Evolutionary conservation across 2,797 vertebrate genomes (phyloP).

Genomic region (Pogonophryne albipinna): DNA sequence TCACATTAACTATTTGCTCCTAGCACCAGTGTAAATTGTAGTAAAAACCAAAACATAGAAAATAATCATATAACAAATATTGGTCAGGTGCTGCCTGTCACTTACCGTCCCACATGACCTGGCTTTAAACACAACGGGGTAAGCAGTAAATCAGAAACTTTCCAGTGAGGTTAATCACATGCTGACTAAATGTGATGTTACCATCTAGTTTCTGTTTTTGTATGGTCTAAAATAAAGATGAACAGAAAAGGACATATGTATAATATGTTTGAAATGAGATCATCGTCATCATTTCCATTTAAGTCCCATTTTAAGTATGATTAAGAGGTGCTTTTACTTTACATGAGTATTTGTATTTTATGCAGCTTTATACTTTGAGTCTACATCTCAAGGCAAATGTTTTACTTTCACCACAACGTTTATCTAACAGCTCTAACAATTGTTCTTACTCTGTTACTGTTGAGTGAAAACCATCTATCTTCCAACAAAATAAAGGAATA

Average conservation of each 20-base stretch:
- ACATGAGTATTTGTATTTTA: too few relatives aligned
- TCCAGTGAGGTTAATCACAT: slow-evolving; percentile 16
- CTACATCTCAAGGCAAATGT: too few relatives aligned
- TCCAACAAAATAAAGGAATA: not conserved
- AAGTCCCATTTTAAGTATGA: not conserved
- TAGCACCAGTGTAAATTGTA: not conserved
- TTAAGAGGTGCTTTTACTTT: not conserved
- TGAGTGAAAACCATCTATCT: not conserved
- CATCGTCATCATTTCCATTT: too few relatives aligned
- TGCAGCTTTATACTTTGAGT: too few relatives aligned
- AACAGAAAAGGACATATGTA: slow-evolving; percentile 1
- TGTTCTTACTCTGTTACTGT: too few relatives aligned
- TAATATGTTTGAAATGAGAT: not conserved
- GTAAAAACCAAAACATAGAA: not conserved
- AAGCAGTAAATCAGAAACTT: slow-evolving; percentile 33
- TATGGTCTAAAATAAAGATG: not conserved
- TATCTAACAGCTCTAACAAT: too few relatives aligned
- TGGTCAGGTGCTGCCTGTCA: slow-evolving; percentile 23
- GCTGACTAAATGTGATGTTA: not conserved
- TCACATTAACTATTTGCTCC: not conserved
- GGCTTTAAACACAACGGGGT: not conserved
- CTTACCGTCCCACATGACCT: not conserved
- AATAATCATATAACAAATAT: not conserved
- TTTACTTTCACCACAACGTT: too few relatives aligned
- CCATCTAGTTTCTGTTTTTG: slow-evolving; percentile 3